Base-by-base conservation (phyloP, 1,140 invertebrate genomes). In the Drosophila nasuta region DNA sequence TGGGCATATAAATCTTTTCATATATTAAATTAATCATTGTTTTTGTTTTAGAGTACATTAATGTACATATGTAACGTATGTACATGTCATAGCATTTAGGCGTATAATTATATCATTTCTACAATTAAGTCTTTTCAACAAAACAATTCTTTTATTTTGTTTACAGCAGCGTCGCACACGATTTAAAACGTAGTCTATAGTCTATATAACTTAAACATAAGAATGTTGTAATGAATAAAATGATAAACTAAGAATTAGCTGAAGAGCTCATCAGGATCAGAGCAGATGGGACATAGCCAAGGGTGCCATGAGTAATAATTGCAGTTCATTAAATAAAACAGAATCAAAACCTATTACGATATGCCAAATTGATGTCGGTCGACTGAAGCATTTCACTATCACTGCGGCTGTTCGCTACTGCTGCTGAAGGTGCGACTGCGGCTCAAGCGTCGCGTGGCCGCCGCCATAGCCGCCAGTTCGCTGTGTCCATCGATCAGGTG, bases 381-480 rank as follows among this genome's bases (percentile, higher is more conserved):
- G 46, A 15, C 8, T 20, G 46, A 20, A 17, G 3, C 15, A 48
- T 56, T 51, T 63, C 60, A 43, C 45, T 82, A 88, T 82, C 77
- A 80, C 79, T 80, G 64, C 66, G 56, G 69, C 60, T 72, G 68
- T 80, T 79, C 79, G 76, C 81, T 91, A 64, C 78, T 90, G 63
- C 73, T 86, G 60, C 91, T 92, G 30, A 92, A 88, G 13, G 91
- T 92, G 7, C 87, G 86, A 56, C 87, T 91, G 30, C 86, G 86
- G 60, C 86, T 91, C n/a, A 91, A 67, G 5, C 91, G 76, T 7
- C 76, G 74, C 8, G 87, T 74, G 4, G 81, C 86, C 28, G 78
- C 90, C 0, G 71, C 86, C 33, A 90, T 63, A 0, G 67, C 85
- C 20, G 78, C 81, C 45, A 83, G 72, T 41, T 91, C 91, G 13